phyloP scores from a whole-genome alignment of 53 echinoderm and acorn worm species.

The Actinopyga echinites region DNA sequence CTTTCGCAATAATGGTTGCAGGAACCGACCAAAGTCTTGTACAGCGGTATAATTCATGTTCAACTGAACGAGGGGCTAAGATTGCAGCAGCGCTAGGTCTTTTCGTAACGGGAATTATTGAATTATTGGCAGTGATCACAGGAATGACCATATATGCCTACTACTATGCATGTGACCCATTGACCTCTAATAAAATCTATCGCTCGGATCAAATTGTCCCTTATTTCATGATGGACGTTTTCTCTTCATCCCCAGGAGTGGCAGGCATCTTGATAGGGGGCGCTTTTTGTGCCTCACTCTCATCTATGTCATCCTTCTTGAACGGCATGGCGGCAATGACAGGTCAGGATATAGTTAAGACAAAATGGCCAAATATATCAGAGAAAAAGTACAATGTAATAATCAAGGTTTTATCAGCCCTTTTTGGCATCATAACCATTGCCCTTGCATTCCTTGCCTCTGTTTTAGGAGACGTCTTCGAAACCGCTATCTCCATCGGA shows the following conservation, averaged over 20 bases:
- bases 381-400: background rate
- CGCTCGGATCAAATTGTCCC: constrained; percentile 15
- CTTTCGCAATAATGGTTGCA: background rate
- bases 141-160: constrained; percentile 15
- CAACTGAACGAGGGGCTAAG: background rate
- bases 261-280: constrained; percentile 15
- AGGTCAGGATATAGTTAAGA: constrained; percentile 26
- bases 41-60: constrained; percentile 6
- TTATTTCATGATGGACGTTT: constrained; percentile 9
- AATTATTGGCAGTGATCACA: constrained; percentile 1
- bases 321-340: background rate
- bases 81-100: background rate
- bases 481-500: background rate
- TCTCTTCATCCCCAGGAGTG: background rate
- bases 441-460: constrained; percentile 2
- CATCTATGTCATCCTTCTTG: background rate
- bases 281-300: constrained; percentile 13
- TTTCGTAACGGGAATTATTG: background rate
- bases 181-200: background rate
- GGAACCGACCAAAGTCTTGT: background rate
- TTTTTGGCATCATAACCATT: background rate
- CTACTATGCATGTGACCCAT: constrained; percentile 3
- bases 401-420: background rate
- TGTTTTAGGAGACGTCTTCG: background rate
- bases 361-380: background rate